Evolutionary conservation across 2,888 invertebrate genomes (phyloP).

Genomic region (Lycophotia porphyrea): DNA sequence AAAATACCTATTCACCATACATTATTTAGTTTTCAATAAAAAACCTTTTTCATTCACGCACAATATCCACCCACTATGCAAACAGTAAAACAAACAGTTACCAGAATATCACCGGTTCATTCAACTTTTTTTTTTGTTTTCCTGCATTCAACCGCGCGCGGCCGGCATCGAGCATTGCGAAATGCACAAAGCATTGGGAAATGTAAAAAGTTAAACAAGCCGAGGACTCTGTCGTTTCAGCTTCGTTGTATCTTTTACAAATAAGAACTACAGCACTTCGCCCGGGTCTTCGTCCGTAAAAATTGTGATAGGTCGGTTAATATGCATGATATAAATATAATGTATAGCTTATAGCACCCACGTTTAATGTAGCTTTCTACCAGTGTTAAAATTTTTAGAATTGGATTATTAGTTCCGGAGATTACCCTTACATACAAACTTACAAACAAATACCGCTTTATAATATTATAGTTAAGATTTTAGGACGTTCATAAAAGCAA

Average conservation of each 20-base stretch:
- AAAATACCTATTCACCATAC: not conserved
- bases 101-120: constrained; percentile 24
- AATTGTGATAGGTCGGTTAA: too few species aligned
- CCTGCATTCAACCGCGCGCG: constrained; percentile 1
- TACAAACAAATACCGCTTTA: too few species aligned
- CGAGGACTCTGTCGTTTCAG: constrained; percentile 13
- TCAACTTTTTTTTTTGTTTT: constrained; percentile 20
- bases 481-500: constrained; percentile 4
- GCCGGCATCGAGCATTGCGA: not conserved
- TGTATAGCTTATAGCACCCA: too few species aligned
- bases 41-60: not conserved
- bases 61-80: not conserved
- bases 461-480: constrained; percentile 9
- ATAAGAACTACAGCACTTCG: constrained; percentile 4
- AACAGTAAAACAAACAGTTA: constrained; percentile 6
- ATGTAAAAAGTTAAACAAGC: constrained; percentile 43
- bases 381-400: too few species aligned
- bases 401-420: too few species aligned
- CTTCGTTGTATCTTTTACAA: constrained; percentile 7
- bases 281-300: too few species aligned
- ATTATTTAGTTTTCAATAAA: not conserved
- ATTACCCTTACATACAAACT: too few species aligned
- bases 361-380: too few species aligned
- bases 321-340: too few species aligned
- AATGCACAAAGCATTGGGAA: constrained; percentile 33